phyloP scores from a whole-genome alignment of 2,113 vertebrate genomes.

The Corvus hawaiiensis region DNA sequence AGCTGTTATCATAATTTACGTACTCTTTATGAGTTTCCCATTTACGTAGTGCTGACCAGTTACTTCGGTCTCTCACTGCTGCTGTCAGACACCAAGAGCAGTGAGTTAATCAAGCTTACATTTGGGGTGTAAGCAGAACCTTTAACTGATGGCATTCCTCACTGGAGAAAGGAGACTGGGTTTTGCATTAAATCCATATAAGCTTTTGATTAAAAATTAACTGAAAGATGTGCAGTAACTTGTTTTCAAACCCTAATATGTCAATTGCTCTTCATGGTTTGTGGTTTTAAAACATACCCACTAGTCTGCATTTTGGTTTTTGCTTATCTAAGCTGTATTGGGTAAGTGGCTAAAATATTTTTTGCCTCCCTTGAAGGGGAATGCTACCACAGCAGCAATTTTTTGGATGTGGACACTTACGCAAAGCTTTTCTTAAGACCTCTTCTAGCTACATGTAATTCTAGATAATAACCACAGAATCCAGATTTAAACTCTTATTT shows the following conservation, averaged over 20 bases:
- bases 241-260: background rate
- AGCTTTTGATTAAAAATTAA: background rate
- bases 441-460: background rate
- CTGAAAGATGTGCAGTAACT: background rate
- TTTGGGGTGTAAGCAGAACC: background rate
- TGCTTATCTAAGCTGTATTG: background rate
- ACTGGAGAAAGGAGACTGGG: background rate
- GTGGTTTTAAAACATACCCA: background rate
- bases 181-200: background rate
- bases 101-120: background rate
- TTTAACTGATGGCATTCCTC: background rate
- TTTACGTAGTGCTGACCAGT: background rate
- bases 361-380: background rate
- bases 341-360: background rate
- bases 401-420: background rate
- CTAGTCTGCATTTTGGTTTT: background rate
- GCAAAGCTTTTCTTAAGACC: background rate
- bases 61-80: background rate
- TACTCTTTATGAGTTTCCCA: background rate
- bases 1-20: background rate
- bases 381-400: background rate
- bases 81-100: background rate
- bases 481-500: background rate
- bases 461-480: conserved; percentile 6
- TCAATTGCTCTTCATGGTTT: background rate